Evolutionary conservation across 2,113 vertebrate genomes (phyloP), one percentile per base, ranked within the genome.

Genomic region (Leptobrachium leishanense): DNA sequence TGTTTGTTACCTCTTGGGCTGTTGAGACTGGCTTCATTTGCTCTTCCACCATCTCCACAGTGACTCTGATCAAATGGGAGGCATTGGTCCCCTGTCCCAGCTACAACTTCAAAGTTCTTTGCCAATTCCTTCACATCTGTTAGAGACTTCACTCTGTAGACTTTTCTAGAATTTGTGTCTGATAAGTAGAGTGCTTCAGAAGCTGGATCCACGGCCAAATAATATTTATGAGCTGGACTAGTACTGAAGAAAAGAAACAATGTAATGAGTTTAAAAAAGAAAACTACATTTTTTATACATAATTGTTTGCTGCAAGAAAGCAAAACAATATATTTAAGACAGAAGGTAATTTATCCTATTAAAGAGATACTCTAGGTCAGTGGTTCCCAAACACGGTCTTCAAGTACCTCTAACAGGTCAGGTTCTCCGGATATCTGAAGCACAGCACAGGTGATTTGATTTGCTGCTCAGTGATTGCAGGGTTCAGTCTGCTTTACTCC

Each of bases 141-240:
- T 2, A 97, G 93, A 81, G 95, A 97, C 84, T 94, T 94, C 86
- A 98, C 94, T 85, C 93, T 93, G 90, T 96, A 98, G 82, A 98
- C 94, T 87, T 93, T 95, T 83, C 95, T 94, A 77, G 95, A 97
- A 88, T 96, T 98, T 84, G 96, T 98, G 88, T 99, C 98, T 11
- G 98, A 99, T 72, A 99, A 90, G 80, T 97, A 99, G 67, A 99
- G 93, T 11, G 92, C 92, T 87, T 98, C 96, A 13, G 94, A 96
- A 81, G 95, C 91, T 0, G 98, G 96, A 85, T 99, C 97, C 91
- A 99, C 91, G 0, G 97, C 96, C 88, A 99, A 89, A 85, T 99
- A 99, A 72, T 99, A 99, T 87, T 99, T 98, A 84, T 98, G 97
- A 71, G 97, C 97, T 7, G 97, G 96, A 82, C 96, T 98, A 79